A percentile compares a stretch with the other conserved stretches of the same genome.
phyloP scores from a whole-genome alignment of 2,888 invertebrate genomes.

The Caenorhabditis imperialis region DNA sequence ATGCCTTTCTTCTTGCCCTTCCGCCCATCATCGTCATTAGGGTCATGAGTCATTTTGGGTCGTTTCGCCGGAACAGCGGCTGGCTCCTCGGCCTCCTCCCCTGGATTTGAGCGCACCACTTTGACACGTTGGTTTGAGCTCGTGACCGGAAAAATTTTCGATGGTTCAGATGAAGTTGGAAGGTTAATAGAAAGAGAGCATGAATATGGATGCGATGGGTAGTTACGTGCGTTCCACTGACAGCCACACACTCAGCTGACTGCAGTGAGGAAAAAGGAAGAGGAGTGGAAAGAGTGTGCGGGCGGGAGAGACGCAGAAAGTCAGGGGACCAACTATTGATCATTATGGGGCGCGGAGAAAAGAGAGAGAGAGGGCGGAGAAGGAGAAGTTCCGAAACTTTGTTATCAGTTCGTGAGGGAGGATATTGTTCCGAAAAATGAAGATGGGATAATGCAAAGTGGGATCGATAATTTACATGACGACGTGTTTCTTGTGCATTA shows the following conservation, averaged over 20 bases:
- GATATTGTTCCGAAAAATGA: no score
- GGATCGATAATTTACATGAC: no score
- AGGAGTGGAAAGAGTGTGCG: background rate
- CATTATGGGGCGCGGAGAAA: no score
- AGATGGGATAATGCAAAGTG: no score
- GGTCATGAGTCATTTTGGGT: constrained; percentile 39
- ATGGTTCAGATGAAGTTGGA: background rate
- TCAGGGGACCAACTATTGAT: background rate
- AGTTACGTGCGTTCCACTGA: background rate
- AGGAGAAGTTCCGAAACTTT: no score
- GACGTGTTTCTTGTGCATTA: no score
- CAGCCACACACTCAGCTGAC: constrained; percentile 10
- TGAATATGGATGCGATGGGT: background rate
- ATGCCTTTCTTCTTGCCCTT: constrained; percentile 24
- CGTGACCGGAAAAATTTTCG: background rate
- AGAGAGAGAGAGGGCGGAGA: no score
- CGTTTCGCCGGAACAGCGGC: constrained; percentile 36
- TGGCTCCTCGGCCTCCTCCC: constrained; percentile 43
- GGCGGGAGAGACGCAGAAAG: background rate
- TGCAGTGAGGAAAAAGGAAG: background rate
- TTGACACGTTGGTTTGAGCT: constrained; percentile 22
- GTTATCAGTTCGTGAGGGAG: no score
- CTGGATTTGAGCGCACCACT: constrained; percentile 37
- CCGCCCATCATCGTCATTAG: constrained; percentile 9
- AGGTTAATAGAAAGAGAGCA: background rate